phyloP scores from a whole-genome alignment of 2,888 invertebrate genomes.

The Pollenia amentaria region DNA sequence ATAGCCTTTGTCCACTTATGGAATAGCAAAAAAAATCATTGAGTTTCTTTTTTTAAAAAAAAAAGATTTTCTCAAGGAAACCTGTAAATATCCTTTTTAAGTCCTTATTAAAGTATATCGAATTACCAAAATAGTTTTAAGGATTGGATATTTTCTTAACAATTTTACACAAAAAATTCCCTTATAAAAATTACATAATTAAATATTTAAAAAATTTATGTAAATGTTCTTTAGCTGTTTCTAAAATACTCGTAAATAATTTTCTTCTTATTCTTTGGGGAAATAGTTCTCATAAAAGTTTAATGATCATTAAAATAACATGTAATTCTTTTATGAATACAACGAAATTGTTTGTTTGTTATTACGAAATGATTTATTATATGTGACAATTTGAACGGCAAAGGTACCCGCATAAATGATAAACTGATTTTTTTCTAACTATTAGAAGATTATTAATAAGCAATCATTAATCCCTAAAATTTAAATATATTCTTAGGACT shows the following conservation, averaged over 20 bases:
- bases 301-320: neutral
- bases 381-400: slow-evolving; percentile 18
- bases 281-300: slow-evolving; percentile 3
- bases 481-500: too few relatives aligned
- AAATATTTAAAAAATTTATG: slow-evolving; percentile 10
- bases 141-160: neutral
- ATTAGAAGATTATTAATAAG: too few relatives aligned
- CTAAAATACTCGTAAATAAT: too few relatives aligned
- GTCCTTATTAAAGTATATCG: slow-evolving; percentile 47
- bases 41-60: neutral
- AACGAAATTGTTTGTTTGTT: neutral
- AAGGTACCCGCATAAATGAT: slow-evolving; percentile 3
- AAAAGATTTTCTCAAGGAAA: neutral
- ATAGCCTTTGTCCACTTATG: slow-evolving; percentile 46
- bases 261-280: too few relatives aligned
- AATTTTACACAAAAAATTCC: slow-evolving; percentile 10
- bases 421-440: too few relatives aligned
- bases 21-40: neutral
- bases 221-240: slow-evolving; percentile 1
- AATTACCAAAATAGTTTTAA: slow-evolving; percentile 31
- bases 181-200: slow-evolving; percentile 21
- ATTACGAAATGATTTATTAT: slow-evolving; percentile 35
- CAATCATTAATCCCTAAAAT: too few relatives aligned
- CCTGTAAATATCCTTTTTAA: slow-evolving; percentile 40
- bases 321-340: neutral